Evolutionary conservation across 2,888 invertebrate genomes (phyloP), one percentile per base, ranked within the genome.

Genomic region (Eudemis profundana): DNA sequence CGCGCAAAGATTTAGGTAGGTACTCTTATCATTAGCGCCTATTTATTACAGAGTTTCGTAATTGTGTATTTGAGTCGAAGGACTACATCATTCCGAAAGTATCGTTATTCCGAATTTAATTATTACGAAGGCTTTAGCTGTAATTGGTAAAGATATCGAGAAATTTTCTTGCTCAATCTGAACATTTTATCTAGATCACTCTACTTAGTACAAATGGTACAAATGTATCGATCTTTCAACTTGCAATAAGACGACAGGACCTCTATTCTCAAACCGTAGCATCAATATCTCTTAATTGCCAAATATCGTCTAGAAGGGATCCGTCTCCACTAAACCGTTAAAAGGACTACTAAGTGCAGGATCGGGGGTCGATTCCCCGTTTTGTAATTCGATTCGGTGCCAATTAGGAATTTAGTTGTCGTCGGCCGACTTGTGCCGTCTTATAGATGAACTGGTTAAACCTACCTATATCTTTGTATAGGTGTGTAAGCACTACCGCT

Each of bases 361-460:
- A 90, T 90, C 84, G 87, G 83, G 85, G 89, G 89, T 90, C 90
- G 90, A 90, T 90, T 89, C 89, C 83, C 87, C 78, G 84, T 85
- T 84, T 75, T 83, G 89, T 91, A 91, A 92, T 89, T 92, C 84
- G 90, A 92, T 92, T 92, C 83, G 71, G 78, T 76, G 78, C 86
- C 91, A 91, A 92, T 92, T 91, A 91, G 84, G 78, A 88, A 86
- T 89, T 89, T 87, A 87, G 87, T 87, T 89, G 88, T 86, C 87
- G 81, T 85, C 79, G 79, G 81, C 78, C 72, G 74, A 77, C 78
- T 77, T 79, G 71, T 78, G 60, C 29, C 59, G 79, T 86, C 88
- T 88, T 86, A 80, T 72, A 57, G 57, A 64, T 59, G 64, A 64
- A 64, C 57, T 51, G 53, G 21, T 49, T 57, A 50, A 59, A 64